Evolutionary conservation across 2,888 invertebrate species (phyloP), one percentile per base, ranked within the genome.

Genomic region (Microdon myrmicae): DNA sequence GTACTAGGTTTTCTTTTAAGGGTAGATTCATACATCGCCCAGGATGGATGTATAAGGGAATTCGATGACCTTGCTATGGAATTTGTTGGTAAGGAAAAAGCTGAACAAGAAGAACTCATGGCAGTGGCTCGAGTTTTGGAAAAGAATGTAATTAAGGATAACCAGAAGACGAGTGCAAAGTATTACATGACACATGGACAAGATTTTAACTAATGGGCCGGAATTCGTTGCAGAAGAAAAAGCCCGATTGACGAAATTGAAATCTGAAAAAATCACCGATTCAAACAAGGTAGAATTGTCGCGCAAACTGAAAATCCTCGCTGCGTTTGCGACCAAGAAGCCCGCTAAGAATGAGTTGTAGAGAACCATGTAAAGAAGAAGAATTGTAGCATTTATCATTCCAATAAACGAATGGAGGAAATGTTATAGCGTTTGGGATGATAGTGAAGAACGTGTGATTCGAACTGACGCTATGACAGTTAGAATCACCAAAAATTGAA

Each of bases 11-110:
- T n/a, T n/a, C n/a, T n/a, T n/a, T n/a, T n/a, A n/a, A n/a, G n/a
- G n/a, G n/a, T n/a, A n/a, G 87, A 89, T 7, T 81, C 95, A 5
- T 94, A 94, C 79, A 83, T 96, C 12, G 93, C 92, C 45, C 82
- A 94, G 25, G 92, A 94, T 2, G 94, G 94, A 1, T 96, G 96
- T 74, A 79, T 96, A 1, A 89, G 90, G 75, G 82, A 86, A 17
- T 88, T 93, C 68, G 96, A 96, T 75, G 84, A 84, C 55, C 80
- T 94, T n/a, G 89, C 92, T 0, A 82, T 83, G 28, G 85, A 89
- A 69, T 96, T 94, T 74, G 85, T 86, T 70, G 82, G 83, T 9
- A 79, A 80, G 23, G 81, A 81, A n/a, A 81, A 71, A 2, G 38
- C 80, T 1, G 82, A 83, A 60, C 83, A 84, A 71, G 74, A 81